Percentiles rank a stretch among this genome's conserved stretches.
phyloP scores from a whole-genome alignment of 2,113 vertebrate genomes.

The Malurus elegans region DNA sequence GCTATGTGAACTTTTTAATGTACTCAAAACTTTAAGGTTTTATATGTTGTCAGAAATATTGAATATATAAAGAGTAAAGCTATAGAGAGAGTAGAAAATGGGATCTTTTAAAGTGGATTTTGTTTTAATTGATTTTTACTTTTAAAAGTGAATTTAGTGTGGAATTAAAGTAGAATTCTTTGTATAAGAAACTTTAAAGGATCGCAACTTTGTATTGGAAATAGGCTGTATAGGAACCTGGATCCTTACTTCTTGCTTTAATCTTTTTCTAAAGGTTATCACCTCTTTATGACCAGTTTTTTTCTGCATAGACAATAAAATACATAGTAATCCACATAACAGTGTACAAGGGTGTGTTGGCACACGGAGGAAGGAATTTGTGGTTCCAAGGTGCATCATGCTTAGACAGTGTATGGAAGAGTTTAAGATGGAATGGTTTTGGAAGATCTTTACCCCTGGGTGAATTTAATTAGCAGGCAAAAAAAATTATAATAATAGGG shows the following conservation, averaged over 20 bases:
- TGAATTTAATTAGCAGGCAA: background rate
- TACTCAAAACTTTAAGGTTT: background rate
- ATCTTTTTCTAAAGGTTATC: background rate
- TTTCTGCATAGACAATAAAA: background rate
- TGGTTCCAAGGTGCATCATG: background rate
- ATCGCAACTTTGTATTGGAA: background rate
- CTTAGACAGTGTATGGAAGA: background rate
- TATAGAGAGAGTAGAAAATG: background rate
- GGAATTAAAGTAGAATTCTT: too few relatives aligned
- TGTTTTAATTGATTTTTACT: background rate
- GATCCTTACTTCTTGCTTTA: background rate
- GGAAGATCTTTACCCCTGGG: background rate
- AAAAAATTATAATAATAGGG: background rate
- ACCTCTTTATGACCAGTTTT: background rate
- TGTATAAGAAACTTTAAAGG: background rate
- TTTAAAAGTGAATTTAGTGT: background rate
- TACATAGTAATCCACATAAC: too few relatives aligned
- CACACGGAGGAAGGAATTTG: background rate
- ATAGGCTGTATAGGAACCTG: background rate
- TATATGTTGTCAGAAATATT: background rate
- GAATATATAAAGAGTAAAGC: background rate
- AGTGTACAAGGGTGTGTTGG: background rate
- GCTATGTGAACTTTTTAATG: background rate
- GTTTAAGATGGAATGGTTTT: background rate
- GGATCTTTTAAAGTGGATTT: accelerated